Percentiles rank a stretch among this genome's conserved stretches.
phyloP scores from a whole-genome alignment of 2,797 vertebrate species.

The Betta splendens region DNA sequence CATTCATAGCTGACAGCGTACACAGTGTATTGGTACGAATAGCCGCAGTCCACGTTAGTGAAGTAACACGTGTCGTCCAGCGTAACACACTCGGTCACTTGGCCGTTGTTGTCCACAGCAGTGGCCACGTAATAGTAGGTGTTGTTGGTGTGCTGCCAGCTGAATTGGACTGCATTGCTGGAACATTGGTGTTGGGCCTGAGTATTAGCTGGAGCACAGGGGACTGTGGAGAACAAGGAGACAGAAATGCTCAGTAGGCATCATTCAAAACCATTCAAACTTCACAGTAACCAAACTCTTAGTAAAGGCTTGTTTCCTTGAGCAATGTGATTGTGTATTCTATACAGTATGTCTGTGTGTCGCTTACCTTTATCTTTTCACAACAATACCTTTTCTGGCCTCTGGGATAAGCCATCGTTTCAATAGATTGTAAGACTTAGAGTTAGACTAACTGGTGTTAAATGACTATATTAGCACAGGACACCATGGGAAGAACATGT shows the following conservation, averaged over 20 bases:
- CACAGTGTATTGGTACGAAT: constrained; percentile 74
- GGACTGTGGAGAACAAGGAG: constrained; percentile 59
- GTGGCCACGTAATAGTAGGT: constrained; percentile 76
- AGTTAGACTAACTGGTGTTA: constrained; percentile 47
- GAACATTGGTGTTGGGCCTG: constrained; percentile 59
- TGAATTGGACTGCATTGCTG: constrained; percentile 73
- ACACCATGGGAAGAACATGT: constrained; percentile 46
- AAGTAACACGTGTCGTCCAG: constrained; percentile 73
- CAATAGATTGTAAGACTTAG: constrained; percentile 47
- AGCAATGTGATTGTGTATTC: neutral
- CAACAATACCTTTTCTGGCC: constrained; percentile 33
- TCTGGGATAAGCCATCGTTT: constrained; percentile 50
- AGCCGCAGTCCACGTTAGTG: constrained; percentile 75
- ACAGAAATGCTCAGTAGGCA: too few species aligned
- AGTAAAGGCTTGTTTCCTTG: neutral
- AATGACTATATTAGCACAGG: constrained; percentile 37
- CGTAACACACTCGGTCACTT: constrained; percentile 66
- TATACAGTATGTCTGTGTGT: constrained; percentile 6
- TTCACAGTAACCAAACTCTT: too few species aligned
- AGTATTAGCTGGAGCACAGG: constrained; percentile 77
- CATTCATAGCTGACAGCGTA: constrained; percentile 66
- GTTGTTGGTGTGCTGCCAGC: constrained; percentile 75
- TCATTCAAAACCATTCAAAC: too few species aligned
- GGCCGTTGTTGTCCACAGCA: constrained; percentile 52
- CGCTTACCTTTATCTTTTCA: constrained; percentile 23